Evolutionary conservation across 2,888 invertebrate genomes (phyloP).

Genomic region (Gymnocheta viridis): DNA sequence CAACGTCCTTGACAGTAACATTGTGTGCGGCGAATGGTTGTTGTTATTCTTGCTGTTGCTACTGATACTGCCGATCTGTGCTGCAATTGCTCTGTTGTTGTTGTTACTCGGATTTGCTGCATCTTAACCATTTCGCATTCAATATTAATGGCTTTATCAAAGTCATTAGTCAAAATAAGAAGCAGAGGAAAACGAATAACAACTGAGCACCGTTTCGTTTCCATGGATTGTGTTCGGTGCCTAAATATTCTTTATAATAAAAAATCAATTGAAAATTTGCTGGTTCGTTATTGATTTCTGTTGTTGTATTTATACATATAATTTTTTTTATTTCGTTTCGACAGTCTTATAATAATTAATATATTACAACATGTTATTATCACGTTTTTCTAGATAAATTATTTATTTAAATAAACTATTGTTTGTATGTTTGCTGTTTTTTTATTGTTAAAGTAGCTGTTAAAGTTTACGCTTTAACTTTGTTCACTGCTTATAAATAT

Average conservation of each 20-base stretch:
- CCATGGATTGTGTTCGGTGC: neutral
- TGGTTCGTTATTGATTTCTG: neutral
- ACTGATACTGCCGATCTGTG: neutral
- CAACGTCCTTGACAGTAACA: conserved; percentile 72
- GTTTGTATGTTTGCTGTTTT: neutral
- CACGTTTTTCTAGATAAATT: conserved; percentile 62
- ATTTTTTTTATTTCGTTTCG: neutral
- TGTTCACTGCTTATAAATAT: conserved; percentile 35
- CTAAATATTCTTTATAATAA: neutral
- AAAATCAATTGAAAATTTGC: conserved; percentile 29
- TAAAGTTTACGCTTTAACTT: conserved; percentile 59
- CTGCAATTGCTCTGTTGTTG: conserved; percentile 31
- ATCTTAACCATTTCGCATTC: conserved; percentile 4
- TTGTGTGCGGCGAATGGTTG: conserved; percentile 7
- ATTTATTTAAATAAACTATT: conserved; percentile 57
- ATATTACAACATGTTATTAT: conserved; percentile 63
- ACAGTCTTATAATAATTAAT: conserved; percentile 43
- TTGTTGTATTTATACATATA: neutral
- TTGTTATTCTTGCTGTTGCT: neutral
- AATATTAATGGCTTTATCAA: conserved; percentile 37
- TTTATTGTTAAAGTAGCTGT: conserved; percentile 40
- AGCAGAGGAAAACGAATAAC: neutral
- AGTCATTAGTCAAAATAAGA: conserved; percentile 62
- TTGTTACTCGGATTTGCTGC: conserved; percentile 19
- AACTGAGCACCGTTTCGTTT: neutral